Percentiles rank a stretch among this genome's conserved stretches.
These are phyloP conservation scores for Otis tarda DNA, from an alignment of 2,113 vertebrate genomes.

Conservation along the genomic window DNA sequence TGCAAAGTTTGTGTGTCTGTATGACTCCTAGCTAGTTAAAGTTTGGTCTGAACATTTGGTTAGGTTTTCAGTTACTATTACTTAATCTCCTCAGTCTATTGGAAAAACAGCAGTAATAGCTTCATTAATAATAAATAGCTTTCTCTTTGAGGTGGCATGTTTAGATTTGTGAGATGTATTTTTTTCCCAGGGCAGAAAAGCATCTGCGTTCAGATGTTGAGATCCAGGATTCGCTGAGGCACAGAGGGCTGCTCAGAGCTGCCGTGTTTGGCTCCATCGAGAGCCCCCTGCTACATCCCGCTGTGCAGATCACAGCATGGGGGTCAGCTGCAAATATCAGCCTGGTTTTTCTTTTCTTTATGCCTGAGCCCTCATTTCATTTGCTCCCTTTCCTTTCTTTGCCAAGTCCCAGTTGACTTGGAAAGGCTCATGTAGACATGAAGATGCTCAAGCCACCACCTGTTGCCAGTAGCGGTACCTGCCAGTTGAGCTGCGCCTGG, in stretches of 20 bases:
- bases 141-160: background rate
- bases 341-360: background rate
- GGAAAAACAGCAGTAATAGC: background rate
- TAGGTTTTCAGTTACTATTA: background rate
- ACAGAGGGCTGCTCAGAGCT: background rate
- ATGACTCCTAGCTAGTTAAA: background rate
- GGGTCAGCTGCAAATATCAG: background rate
- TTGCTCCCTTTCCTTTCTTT: background rate
- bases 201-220: background rate
- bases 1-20: conserved; percentile 51
- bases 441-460: background rate
- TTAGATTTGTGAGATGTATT: background rate
- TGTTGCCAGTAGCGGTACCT: background rate
- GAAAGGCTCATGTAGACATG: background rate
- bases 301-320: background rate
- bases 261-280: accelerated
- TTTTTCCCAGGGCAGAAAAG: background rate
- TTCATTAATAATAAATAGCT: background rate
- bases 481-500: background rate
- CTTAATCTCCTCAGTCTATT: background rate
- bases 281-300: background rate
- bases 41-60: background rate
- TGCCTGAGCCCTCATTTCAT: background rate
- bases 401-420: background rate
- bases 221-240: background rate